phyloP scores from a whole-genome alignment of 2,113 vertebrate genomes.

The Anolis carolinensis region DNA sequence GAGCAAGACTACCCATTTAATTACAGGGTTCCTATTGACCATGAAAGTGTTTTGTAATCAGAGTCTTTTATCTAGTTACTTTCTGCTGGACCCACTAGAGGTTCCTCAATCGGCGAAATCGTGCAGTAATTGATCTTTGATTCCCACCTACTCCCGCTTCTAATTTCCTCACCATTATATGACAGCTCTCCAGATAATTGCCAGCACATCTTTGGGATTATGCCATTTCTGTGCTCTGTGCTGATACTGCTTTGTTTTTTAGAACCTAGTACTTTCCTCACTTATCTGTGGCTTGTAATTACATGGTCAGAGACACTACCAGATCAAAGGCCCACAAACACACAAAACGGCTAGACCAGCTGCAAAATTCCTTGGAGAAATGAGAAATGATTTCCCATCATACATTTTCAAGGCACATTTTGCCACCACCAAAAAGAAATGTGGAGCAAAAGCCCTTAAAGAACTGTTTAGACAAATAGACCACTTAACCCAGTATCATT shows the following conservation, averaged over 20 bases:
- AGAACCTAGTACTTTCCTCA: conserved; percentile 11
- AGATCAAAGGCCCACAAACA: conserved; percentile 12
- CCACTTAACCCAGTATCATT: background rate
- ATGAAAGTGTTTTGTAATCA: conserved; percentile 27
- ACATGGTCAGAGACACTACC: conserved; percentile 2
- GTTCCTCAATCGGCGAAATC: conserved; percentile 9
- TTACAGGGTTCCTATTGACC: conserved; percentile 21
- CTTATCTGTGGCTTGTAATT: conserved; percentile 27
- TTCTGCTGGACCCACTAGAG: background rate
- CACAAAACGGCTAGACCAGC: background rate
- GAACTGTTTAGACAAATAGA: background rate
- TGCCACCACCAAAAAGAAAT: fast-evolving
- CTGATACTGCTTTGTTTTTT: conserved; percentile 15
- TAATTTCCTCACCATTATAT: background rate
- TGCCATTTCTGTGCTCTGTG: conserved; percentile 5
- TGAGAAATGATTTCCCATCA: background rate
- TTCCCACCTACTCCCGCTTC: fast-evolving
- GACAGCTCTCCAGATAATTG: fast-evolving
- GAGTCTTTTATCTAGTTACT: conserved; percentile 27
- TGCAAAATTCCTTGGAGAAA: background rate
- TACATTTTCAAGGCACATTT: conserved; percentile 1
- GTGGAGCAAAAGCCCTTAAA: background rate
- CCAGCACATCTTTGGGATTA: conserved; percentile 28
- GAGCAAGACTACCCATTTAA: conserved; percentile 3
- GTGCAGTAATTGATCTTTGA: background rate